phyloP scores from a whole-genome alignment of 2,888 invertebrate species.

The Drosophila nr. medialis region DNA sequence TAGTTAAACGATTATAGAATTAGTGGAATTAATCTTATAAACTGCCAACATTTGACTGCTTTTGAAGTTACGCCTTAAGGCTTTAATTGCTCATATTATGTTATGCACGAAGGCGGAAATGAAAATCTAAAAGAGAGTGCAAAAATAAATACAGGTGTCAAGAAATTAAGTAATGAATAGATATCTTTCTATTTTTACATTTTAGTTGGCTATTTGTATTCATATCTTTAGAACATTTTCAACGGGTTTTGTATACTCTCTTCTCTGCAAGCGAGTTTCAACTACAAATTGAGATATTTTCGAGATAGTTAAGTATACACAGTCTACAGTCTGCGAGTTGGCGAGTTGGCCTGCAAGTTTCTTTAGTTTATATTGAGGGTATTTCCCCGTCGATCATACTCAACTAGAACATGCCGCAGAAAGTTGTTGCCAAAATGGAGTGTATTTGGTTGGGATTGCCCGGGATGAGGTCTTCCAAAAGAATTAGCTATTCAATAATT shows the following conservation, averaged over 20 bases:
- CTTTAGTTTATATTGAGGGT: neutral
- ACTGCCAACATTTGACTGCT: neutral
- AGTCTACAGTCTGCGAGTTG: neutral
- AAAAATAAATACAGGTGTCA: neutral
- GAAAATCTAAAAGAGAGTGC: neutral
- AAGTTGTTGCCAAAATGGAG: neutral
- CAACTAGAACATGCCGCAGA: neutral
- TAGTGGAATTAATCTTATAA: neutral
- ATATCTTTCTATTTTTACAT: neutral
- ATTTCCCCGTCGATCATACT: neutral
- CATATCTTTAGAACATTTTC: neutral
- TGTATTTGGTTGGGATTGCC: neutral
- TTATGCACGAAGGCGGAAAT: neutral
- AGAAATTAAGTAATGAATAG: neutral
- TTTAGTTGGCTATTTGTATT: conserved; percentile 1
- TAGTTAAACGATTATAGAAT: neutral
- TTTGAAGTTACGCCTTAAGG: no score
- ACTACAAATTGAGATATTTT: neutral
- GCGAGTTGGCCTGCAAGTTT: neutral
- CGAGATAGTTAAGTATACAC: neutral
- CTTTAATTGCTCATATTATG: neutral
- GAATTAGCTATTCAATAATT: conserved; percentile 26
- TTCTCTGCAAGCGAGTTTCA: neutral
- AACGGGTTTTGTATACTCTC: conserved; percentile 24
- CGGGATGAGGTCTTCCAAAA: neutral